These are phyloP conservation scores for Notocelia uddmanniana DNA, from an alignment of 2,888 invertebrate species.

Conservation along the genomic window DNA sequence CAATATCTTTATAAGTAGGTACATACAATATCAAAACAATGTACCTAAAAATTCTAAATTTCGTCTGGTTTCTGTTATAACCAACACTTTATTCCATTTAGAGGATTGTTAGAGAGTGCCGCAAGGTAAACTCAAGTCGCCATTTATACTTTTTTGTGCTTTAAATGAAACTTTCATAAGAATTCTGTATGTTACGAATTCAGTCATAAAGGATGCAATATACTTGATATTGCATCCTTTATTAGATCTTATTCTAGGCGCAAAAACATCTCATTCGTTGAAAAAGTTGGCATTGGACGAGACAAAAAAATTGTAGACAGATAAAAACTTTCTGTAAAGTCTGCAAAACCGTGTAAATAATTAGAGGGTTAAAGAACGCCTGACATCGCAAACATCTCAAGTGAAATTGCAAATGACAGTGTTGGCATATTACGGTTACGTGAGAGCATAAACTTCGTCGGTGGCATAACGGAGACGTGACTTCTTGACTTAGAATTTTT, in stretches of 20 bases:
- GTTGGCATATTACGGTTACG: constrained; percentile 40
- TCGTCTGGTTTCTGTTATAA: neutral
- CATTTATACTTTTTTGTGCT: neutral
- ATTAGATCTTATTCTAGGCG: neutral
- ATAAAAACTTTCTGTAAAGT: neutral
- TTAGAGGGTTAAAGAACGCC: constrained; percentile 27
- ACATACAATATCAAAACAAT: too few relatives aligned
- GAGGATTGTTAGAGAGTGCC: neutral
- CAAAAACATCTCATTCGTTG: neutral
- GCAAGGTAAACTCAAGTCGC: neutral
- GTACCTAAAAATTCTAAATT: too few relatives aligned
- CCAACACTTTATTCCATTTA: neutral
- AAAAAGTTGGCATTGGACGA: neutral
- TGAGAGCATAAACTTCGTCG: constrained; percentile 52
- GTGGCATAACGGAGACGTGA: constrained; percentile 48
- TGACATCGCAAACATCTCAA: constrained; percentile 25
- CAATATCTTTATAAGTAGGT: too few relatives aligned
- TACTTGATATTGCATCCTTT: neutral
- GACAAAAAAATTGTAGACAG: neutral
- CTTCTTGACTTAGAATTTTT: constrained; percentile 51
- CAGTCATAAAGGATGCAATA: too few relatives aligned
- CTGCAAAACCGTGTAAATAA: constrained; percentile 14
- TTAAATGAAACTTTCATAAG: neutral
- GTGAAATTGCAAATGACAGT: constrained; percentile 33
- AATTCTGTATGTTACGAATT: constrained; percentile 1